phyloP scores from a whole-genome alignment of 2,888 invertebrate species.

The Parelbella ahira region DNA sequence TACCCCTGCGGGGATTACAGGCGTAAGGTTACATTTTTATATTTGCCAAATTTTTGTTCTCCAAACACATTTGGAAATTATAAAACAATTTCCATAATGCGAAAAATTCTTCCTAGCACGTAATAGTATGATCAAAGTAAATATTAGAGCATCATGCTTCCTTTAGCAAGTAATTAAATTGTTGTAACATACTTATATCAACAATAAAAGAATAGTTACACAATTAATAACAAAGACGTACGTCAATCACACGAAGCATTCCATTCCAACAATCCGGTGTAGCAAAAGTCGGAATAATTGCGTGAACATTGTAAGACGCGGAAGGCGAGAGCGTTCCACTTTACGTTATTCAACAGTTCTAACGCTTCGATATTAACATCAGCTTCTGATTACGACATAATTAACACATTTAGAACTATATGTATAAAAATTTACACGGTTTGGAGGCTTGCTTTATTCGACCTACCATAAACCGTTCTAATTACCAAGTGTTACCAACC shows the following conservation, averaged over 20 bases:
- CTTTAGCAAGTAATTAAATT: constrained; percentile 16
- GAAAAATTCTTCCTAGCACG: constrained; percentile 16
- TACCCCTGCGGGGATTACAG: too few relatives aligned
- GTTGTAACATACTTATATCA: constrained; percentile 13
- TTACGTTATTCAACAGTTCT: constrained; percentile 26
- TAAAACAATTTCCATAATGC: too few relatives aligned
- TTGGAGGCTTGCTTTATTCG: too few relatives aligned
- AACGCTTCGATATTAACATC: constrained; percentile 7
- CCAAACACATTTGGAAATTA: too few relatives aligned
- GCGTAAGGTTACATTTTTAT: too few relatives aligned
- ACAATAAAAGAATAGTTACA: constrained; percentile 16
- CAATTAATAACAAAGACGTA: constrained; percentile 24
- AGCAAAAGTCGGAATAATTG: constrained; percentile 32
- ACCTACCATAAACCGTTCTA: too few relatives aligned
- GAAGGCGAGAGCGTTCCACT: constrained; percentile 43
- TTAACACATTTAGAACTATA: too few relatives aligned
- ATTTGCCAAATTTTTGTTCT: too few relatives aligned
- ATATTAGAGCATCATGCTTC: constrained; percentile 5
- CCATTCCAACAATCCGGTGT: constrained; percentile 21
- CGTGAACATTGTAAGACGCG: constrained; percentile 42
- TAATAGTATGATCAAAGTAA: constrained; percentile 5
- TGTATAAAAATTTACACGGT: too few relatives aligned
- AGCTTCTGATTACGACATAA: too few relatives aligned
- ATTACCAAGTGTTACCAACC: too few relatives aligned
- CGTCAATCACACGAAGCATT: constrained; percentile 23